A percentile compares a stretch with the other conserved stretches of the same genome.
Evolutionary conservation across 2,113 vertebrate species (phyloP).

Genomic region (Desmodus rotundus): DNA sequence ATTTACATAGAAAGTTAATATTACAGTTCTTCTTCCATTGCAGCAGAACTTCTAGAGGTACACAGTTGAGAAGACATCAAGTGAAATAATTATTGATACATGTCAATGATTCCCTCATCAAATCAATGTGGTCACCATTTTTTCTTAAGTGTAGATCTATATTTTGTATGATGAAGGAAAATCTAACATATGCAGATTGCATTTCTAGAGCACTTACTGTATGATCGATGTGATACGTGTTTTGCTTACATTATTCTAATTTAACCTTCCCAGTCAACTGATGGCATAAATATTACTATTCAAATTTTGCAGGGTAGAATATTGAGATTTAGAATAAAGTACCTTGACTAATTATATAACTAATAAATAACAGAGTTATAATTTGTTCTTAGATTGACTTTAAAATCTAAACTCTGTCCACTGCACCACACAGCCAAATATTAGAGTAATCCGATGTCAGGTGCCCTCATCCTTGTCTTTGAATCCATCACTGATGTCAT

Average conservation of each 20-base stretch:
- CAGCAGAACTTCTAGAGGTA: not conserved
- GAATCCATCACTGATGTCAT: not conserved
- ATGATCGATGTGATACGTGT: not conserved
- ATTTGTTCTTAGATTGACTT: not conserved
- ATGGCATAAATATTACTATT: not conserved
- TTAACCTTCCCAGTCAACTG: not conserved
- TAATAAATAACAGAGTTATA: not conserved
- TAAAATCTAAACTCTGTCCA: not conserved
- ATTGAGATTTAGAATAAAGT: not conserved
- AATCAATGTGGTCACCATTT: not conserved
- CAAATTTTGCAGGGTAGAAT: not conserved
- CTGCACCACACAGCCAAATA: not conserved
- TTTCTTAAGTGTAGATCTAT: not conserved
- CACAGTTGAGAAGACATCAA: not conserved
- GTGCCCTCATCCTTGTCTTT: not conserved
- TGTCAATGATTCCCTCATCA: not conserved
- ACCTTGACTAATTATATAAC: not conserved
- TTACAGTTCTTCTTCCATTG: not conserved
- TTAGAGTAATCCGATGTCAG: not conserved
- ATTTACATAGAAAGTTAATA: not conserved
- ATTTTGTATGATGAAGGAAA: not conserved
- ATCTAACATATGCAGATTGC: not conserved
- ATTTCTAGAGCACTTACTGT: not conserved
- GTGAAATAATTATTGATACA: not conserved
- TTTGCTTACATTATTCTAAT: not conserved